These are phyloP conservation scores for Drosophila arawakana DNA, from an alignment of 1,140 invertebrate genomes.

Conservation along the genomic window DNA sequence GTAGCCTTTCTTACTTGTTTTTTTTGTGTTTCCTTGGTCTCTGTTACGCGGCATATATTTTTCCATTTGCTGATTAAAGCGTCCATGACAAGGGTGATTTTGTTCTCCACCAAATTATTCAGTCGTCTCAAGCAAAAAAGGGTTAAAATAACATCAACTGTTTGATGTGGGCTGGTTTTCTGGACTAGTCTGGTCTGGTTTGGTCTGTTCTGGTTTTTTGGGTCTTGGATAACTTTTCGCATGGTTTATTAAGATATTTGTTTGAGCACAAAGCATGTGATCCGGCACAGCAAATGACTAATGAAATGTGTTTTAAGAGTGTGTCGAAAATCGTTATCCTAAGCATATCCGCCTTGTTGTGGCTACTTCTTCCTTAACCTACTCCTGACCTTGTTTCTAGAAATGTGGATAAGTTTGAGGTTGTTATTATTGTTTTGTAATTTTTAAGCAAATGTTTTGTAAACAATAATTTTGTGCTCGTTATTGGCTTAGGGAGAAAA, in stretches of 20 bases:
- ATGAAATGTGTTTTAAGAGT: conserved; percentile 28
- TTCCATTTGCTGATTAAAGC: conserved; percentile 80
- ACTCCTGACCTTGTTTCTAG: not conserved
- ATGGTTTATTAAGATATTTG: conserved; percentile 75
- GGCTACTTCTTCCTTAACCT: not conserved
- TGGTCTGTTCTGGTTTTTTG: conserved; percentile 20
- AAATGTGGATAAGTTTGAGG: not conserved
- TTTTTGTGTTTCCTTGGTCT: not conserved
- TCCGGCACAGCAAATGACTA: conserved; percentile 14
- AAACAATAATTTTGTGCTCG: too few species aligned
- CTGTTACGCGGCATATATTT: conserved; percentile 46
- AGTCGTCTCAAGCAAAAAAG: conserved; percentile 46
- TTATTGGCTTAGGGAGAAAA: too few species aligned
- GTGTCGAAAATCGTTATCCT: not conserved
- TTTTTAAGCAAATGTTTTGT: not conserved
- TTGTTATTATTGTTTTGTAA: conserved; percentile 1
- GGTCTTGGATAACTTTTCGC: conserved; percentile 31
- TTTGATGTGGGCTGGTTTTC: conserved; percentile 65
- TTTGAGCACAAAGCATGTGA: conserved; percentile 35
- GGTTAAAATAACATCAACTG: conserved; percentile 77
- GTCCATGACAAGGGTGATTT: conserved; percentile 61
- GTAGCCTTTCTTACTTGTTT: too few species aligned
- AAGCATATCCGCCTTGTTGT: not conserved
- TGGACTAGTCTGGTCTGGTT: conserved; percentile 11
- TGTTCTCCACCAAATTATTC: conserved; percentile 24